These are phyloP conservation scores for Aphidius colemani DNA, from an alignment of 2,888 invertebrate genomes.

Conservation along the genomic window DNA sequence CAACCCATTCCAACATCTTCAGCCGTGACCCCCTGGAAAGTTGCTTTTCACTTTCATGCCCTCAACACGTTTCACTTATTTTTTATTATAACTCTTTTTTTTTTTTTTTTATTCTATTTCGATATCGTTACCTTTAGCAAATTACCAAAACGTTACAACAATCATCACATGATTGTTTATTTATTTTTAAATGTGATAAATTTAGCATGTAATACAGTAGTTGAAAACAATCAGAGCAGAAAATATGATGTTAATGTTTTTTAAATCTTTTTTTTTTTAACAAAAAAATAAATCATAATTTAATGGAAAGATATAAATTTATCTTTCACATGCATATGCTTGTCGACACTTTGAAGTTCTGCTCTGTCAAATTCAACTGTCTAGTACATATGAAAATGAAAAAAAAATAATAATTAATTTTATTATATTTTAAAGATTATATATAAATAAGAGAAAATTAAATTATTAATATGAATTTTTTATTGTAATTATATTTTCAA, in stretches of 20 bases:
- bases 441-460: too few relatives aligned
- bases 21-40: constrained; percentile 44
- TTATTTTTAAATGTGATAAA: neutral
- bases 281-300: constrained; percentile 24
- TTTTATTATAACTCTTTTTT: constrained; percentile 26
- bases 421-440: too few relatives aligned
- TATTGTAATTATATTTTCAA: too few relatives aligned
- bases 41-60: constrained; percentile 54
- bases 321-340: constrained; percentile 2
- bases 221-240: constrained; percentile 21
- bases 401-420: too few relatives aligned
- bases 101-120: constrained; percentile 15
- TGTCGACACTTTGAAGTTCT: too few relatives aligned
- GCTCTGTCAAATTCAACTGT: too few relatives aligned
- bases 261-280: neutral
- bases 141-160: too few relatives aligned
- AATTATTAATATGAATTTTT: too few relatives aligned
- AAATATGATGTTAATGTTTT: constrained; percentile 20
- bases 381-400: too few relatives aligned
- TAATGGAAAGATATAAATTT: constrained; percentile 20
- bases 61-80: constrained; percentile 23
- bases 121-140: too few relatives aligned
- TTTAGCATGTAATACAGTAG: constrained; percentile 15
- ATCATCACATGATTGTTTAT: too few relatives aligned
- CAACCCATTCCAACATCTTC: constrained; percentile 28